Evolutionary conservation across 2,113 vertebrate genomes (phyloP).

Genomic region (Nerophis lumbriciformis): DNA sequence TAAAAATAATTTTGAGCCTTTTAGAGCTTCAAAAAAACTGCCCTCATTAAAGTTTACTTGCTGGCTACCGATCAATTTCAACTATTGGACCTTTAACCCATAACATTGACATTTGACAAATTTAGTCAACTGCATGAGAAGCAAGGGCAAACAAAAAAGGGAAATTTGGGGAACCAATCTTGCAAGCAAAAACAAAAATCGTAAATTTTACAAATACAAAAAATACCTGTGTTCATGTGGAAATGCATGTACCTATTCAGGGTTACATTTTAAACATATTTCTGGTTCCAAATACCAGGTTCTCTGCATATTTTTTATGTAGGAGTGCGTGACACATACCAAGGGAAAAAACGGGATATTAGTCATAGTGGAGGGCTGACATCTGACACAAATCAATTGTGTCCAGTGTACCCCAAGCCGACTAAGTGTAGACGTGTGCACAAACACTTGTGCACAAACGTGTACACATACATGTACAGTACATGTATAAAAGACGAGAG

Average conservation of each 20-base stretch:
- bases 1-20: too few relatives aligned
- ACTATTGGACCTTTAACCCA: too few relatives aligned
- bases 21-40: too few relatives aligned
- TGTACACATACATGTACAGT: conserved; percentile 41
- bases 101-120: too few relatives aligned
- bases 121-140: too few relatives aligned
- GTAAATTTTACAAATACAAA: background rate
- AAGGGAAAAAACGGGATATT: conserved; percentile 18
- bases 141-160: too few relatives aligned
- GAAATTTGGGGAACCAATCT: too few relatives aligned
- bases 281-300: background rate
- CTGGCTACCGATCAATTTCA: too few relatives aligned
- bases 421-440: conserved; percentile 11
- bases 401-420: conserved; percentile 23
- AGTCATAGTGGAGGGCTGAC: conserved; percentile 32
- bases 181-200: too few relatives aligned
- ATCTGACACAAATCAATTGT: conserved; percentile 40
- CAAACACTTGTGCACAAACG: conserved; percentile 34
- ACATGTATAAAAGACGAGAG: conserved; percentile 38
- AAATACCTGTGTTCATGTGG: background rate
- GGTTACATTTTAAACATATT: background rate
- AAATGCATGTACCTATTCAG: background rate
- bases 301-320: conserved; percentile 26
- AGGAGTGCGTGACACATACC: conserved; percentile 42
- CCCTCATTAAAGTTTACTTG: too few relatives aligned